These are phyloP conservation scores for Aproaerema taeniolella DNA, from an alignment of 2,888 invertebrate genomes.

Conservation along the genomic window DNA sequence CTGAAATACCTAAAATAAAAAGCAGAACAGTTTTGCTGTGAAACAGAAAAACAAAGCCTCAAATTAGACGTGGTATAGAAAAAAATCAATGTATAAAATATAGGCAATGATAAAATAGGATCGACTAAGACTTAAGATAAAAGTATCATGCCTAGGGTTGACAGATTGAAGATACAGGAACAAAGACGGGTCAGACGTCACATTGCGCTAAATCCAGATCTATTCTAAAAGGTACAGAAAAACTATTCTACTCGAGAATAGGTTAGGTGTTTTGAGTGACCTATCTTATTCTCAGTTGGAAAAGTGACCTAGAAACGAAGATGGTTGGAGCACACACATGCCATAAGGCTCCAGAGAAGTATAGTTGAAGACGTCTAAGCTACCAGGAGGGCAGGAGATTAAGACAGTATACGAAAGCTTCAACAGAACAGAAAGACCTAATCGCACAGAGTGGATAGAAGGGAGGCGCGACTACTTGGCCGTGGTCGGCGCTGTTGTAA, in stretches of 20 bases:
- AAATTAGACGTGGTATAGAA: background rate
- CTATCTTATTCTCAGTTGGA: constrained; percentile 37
- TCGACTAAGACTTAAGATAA: constrained; percentile 27
- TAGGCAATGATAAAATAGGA: constrained; percentile 1
- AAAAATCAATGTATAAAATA: background rate
- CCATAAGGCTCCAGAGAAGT: constrained; percentile 9
- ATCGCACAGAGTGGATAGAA: constrained; percentile 72
- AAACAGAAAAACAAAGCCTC: background rate
- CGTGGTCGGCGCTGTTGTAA: constrained; percentile 67
- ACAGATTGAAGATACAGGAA: constrained; percentile 33
- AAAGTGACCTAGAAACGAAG: constrained; percentile 25
- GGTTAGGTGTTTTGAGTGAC: constrained; percentile 32
- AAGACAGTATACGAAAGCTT: constrained; percentile 59
- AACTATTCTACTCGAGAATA: constrained; percentile 51
- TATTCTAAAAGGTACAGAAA: constrained; percentile 45
- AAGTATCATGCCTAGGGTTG: constrained; percentile 31
- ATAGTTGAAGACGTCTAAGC: constrained; percentile 45
- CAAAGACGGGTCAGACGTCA: constrained; percentile 42
- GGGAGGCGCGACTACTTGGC: constrained; percentile 76
- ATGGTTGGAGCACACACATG: constrained; percentile 9
- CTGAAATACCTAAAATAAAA: background rate
- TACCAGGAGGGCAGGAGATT: constrained; percentile 57
- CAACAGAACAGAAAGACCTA: constrained; percentile 72
- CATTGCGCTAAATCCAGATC: constrained; percentile 40
- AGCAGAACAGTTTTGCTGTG: background rate